phyloP scores from a whole-genome alignment of 2,797 vertebrate genomes.

The Synanceia verrucosa region DNA sequence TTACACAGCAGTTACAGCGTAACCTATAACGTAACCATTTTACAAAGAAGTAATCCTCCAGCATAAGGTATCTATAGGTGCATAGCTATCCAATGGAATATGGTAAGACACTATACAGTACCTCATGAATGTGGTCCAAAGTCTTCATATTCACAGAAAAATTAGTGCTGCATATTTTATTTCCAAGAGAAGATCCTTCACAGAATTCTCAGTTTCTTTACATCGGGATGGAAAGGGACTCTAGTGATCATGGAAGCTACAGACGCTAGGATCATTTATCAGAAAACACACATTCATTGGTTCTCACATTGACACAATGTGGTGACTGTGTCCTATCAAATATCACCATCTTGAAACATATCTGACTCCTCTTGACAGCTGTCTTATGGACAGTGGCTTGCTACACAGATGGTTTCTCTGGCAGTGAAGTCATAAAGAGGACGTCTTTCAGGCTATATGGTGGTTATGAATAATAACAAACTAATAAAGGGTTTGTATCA shows the following conservation, averaged over 20 bases:
- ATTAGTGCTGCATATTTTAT: neutral
- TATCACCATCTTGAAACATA: conserved; percentile 63
- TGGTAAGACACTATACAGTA: conserved; percentile 32
- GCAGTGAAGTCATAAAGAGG: conserved; percentile 2
- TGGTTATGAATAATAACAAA: too few species aligned
- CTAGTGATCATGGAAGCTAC: neutral
- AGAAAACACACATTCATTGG: conserved; percentile 54
- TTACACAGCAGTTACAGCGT: too few species aligned
- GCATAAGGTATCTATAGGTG: neutral
- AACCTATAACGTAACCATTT: conserved; percentile 14
- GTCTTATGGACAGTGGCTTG: conserved; percentile 50
- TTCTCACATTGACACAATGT: conserved; percentile 38
- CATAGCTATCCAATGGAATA: neutral
- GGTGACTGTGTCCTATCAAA: conserved; percentile 62
- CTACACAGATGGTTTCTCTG: conserved; percentile 66
- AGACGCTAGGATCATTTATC: conserved; percentile 34
- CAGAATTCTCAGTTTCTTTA: conserved; percentile 1
- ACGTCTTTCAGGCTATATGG: too few species aligned
- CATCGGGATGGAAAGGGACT: conserved; percentile 4
- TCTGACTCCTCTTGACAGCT: conserved; percentile 66
- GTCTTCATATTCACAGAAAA: neutral
- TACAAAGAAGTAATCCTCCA: conserved; percentile 6
- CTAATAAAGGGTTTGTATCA: too few species aligned
- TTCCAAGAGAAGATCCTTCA: conserved; percentile 13
- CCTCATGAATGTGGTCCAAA: conserved; percentile 35